Evolutionary conservation across 2,888 invertebrate genomes (phyloP), one percentile per base, ranked within the genome.

Genomic region (Sinopyrophorus schimmeli): DNA sequence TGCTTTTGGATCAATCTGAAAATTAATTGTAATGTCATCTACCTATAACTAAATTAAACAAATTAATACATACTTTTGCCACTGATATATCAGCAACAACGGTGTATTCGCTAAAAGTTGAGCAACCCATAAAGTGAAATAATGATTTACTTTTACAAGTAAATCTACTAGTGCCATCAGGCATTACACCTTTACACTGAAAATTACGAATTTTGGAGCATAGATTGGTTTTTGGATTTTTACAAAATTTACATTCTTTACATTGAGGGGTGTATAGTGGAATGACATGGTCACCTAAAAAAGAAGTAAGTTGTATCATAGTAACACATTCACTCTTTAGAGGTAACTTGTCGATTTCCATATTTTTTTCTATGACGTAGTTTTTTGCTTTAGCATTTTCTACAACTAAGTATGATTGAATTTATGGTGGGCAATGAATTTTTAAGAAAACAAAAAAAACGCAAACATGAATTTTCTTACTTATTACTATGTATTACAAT

Each of bases 211-310:
- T 92, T 73, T 92, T 96, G 66, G 91, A 87, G 70, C 99, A 99
- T 6, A 99, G 77, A 77, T 99, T 99, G 0, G 99, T 99, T 74
- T 98, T 98, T 0, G 89, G 84, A 50, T 87, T 94, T 54, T 87
- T 83, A 74, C 99, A 99, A 73, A 93, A 99, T 72, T 97, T 94
- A 76, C 99, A 99, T 11, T 92, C 87, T 16, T 87, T 82, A 74
- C 99, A 99, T 75, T 99, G 97, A 0, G 99, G 98, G 49, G 95
- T 86, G 69, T 98, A 99, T 15, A 96, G 74, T 0, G 98, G 97
- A 54, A 99, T 83, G n/a, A 99, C 99, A 75, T 95, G 93, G 73
- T 99, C 98, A 41, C 89, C 87, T 85, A 61, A 1, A 43, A 43
- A n/a, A n/a, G n/a, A n/a, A n/a, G n/a, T 5, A 15, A 9, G 10